A percentile compares a stretch with the other conserved stretches of the same genome.
These are phyloP conservation scores for Mus caroli DNA, from an alignment of 2,797 vertebrate genomes.

Conservation along the genomic window DNA sequence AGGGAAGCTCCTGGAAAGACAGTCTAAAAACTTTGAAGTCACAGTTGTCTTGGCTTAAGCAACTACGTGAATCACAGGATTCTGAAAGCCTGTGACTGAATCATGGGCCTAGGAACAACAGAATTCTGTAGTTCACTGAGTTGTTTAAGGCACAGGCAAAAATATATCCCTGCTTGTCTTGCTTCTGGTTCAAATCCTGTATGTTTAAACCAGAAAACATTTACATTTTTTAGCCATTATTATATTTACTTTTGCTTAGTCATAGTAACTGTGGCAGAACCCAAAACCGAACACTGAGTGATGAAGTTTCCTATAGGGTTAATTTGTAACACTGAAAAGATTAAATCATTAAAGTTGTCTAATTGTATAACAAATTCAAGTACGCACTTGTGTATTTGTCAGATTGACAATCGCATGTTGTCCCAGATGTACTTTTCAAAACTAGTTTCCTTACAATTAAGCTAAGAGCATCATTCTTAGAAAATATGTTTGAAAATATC, in stretches of 20 bases:
- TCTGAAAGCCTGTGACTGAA: slow-evolving; percentile 6
- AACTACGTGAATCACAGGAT: not conserved
- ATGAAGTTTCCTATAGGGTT: slow-evolving; percentile 15
- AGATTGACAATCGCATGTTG: not conserved
- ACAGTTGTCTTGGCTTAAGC: not conserved
- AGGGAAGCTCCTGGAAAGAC: slow-evolving; percentile 44
- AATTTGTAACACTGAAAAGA: slow-evolving; percentile 1
- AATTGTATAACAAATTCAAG: not conserved
- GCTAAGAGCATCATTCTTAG: not conserved
- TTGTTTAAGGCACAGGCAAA: not conserved
- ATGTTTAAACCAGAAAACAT: not conserved
- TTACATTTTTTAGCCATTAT: not conserved
- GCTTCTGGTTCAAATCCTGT: not conserved
- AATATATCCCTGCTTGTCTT: not conserved
- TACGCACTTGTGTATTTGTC: not conserved
- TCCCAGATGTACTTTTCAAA: slow-evolving; percentile 37
- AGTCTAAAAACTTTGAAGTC: slow-evolving; percentile 26
- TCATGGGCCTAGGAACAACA: not conserved
- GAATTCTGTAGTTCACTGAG: slow-evolving; percentile 4
- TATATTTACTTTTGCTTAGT: slow-evolving; percentile 29
- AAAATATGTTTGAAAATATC: slow-evolving; percentile 38
- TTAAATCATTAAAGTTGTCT: slow-evolving; percentile 15
- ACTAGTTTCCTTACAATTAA: not conserved
- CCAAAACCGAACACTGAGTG: not conserved
- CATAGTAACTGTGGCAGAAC: not conserved